These are phyloP conservation scores for Ptychochromis oligacanthus DNA, from an alignment of 2,113 vertebrate species.

Conservation along the genomic window DNA sequence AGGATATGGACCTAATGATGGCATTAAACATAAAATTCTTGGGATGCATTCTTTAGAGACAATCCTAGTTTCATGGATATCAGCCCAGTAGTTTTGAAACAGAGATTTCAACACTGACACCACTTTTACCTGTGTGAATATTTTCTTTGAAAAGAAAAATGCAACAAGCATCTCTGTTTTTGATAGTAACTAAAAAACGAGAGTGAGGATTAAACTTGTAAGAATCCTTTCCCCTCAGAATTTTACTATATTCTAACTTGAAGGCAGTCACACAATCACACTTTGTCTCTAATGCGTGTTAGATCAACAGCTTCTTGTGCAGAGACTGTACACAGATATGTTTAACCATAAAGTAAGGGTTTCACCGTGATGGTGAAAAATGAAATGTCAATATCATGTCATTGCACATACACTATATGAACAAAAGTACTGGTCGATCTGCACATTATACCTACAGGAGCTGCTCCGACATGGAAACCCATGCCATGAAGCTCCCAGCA, in stretches of 20 bases:
- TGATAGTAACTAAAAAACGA: background rate
- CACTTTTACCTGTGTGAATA: background rate
- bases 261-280: no score
- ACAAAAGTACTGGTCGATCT: background rate
- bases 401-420: background rate
- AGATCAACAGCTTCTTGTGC: no score
- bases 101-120: no score
- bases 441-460: background rate
- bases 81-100: rapidly evolving
- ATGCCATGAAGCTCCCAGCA: background rate
- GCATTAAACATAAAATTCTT: background rate
- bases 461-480: background rate
- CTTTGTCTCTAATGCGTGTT: no score
- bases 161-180: background rate
- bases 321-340: no score
- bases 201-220: no score
- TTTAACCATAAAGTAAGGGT: no score
- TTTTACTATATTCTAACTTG: no score
- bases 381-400: background rate
- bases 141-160: background rate
- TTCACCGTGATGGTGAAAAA: background rate
- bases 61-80: background rate
- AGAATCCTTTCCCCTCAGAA: no score
- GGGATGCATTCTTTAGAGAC: background rate
- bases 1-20: background rate